phyloP scores from a whole-genome alignment of 2,888 invertebrate species.

The Drosophila flavopinicola region DNA sequence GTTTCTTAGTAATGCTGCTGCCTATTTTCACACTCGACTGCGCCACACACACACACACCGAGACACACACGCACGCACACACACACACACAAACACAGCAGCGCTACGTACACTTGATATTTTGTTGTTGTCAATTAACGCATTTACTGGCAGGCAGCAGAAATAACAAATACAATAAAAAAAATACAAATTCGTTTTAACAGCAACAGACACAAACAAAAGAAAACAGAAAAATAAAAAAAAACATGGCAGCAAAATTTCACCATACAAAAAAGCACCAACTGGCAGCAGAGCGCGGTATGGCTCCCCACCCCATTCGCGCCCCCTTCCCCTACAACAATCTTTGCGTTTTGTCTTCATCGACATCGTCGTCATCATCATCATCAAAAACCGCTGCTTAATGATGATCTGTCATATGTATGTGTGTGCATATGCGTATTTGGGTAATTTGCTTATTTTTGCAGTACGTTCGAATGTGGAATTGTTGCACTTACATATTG shows the following conservation, averaged over 20 bases:
- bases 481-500: conserved; percentile 60
- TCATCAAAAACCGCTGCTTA: conserved; percentile 22
- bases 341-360: conserved; percentile 48
- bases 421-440: conserved; percentile 16
- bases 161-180: conserved; percentile 44
- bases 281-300: conserved; percentile 50
- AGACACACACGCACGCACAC: conserved; percentile 15
- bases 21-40: conserved; percentile 62
- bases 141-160: conserved; percentile 60
- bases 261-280: conserved; percentile 62
- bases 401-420: conserved; percentile 49
- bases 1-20: conserved; percentile 42
- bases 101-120: conserved; percentile 45
- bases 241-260: conserved; percentile 74
- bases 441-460: conserved; percentile 14
- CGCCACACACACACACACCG: conserved; percentile 25
- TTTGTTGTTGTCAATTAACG: conserved; percentile 74
- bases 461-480: conserved; percentile 21
- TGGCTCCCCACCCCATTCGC: conserved; percentile 19
- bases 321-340: conserved; percentile 18
- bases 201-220: conserved; percentile 50
- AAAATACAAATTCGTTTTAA: conserved; percentile 50
- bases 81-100: conserved; percentile 2
- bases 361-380: conserved; percentile 35
- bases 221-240: conserved; percentile 36